Base-by-base conservation (phyloP, 2,797 vertebrate species). In the Odontamblyopus rebecca region DNA sequence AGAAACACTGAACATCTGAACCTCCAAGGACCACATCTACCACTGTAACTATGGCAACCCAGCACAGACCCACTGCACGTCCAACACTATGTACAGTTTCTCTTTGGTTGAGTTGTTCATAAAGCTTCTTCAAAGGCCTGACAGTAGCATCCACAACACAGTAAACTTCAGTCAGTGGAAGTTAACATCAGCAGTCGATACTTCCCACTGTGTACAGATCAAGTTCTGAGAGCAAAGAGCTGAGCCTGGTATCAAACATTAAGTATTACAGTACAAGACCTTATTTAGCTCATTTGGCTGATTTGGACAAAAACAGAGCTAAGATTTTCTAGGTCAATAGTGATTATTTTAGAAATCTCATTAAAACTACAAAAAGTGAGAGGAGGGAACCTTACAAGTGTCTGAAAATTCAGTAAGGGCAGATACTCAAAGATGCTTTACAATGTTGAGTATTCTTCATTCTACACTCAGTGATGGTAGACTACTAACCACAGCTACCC, bases 241-340 rank as follows among this genome's bases (percentile, higher is more conserved):
- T 56, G 19, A 54, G 66, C 51, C n/a, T 15, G 51, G 19, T 23
- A 44, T 69, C 54, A 69, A 69, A 69, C 67, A 18, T 59, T 18
- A 16, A 26, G 54, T 7, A 27, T 41, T 41, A 44, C n/a, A 44
- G 23, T 27, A 44, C 6, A 69, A 69, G 19, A 11, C n/a, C 23
- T 26, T 41, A 41, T 57, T 59, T 68, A 68, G 44, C 41, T 12
- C 0, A 44, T 13, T 44, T 50, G 7, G 23, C 63, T 27, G 12
- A 11, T 50, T 66, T 53, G 16, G 26, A 30, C 44, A 50, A 51
- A 51, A 66, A 50, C 38, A 64, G 18, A 23, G n/a, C 54, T 15
- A 15, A 60, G 29, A 13, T 60, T 60, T 29, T 60, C 57, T 60
- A 29, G 57, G 57, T 29, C 57, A 29, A 16, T 60, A 12, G 27